A percentile compares a stretch with the other conserved stretches of the same genome.
Conservation (phyloP, 2,888 invertebrate species). For the Mechanitis messenoides region DNA sequence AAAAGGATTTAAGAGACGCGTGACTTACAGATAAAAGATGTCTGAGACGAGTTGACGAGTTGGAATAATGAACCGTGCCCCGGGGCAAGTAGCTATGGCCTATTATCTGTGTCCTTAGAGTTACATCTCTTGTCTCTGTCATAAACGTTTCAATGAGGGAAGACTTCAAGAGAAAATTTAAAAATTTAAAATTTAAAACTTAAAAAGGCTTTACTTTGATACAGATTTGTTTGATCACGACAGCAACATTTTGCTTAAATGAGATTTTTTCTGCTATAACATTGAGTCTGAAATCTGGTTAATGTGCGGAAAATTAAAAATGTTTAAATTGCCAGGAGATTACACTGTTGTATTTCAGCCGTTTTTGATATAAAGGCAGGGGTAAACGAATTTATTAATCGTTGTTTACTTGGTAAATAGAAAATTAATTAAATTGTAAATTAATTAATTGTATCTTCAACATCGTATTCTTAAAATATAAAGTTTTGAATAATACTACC, state of each 20-base stretch:
- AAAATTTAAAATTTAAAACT: slow-evolving; percentile 10
- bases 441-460: slow-evolving; percentile 3
- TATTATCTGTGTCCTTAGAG: slow-evolving; percentile 43
- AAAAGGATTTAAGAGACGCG: slow-evolving; percentile 45
- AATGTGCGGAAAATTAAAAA: slow-evolving; percentile 65
- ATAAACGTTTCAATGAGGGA: slow-evolving; percentile 41
- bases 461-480: slow-evolving; percentile 10
- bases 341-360: slow-evolving; percentile 45
- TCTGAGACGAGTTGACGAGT: slow-evolving; percentile 41
- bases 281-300: slow-evolving; percentile 54
- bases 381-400: slow-evolving; percentile 45
- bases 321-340: slow-evolving; percentile 48
- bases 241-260: slow-evolving; percentile 48
- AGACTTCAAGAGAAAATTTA: slow-evolving; percentile 27
- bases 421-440: slow-evolving; percentile 23
- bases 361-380: slow-evolving; percentile 44
- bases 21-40: slow-evolving; percentile 57
- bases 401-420: slow-evolving; percentile 21
- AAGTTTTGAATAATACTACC: slow-evolving; percentile 14
- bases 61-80: slow-evolving; percentile 52
- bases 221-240: slow-evolving; percentile 40
- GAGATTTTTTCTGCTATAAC: slow-evolving; percentile 47
- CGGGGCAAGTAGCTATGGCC: slow-evolving; percentile 33
- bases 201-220: slow-evolving; percentile 16
- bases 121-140: slow-evolving; percentile 44